Conservation (phyloP, 2,113 vertebrate species). For the Marmota monax region DNA sequence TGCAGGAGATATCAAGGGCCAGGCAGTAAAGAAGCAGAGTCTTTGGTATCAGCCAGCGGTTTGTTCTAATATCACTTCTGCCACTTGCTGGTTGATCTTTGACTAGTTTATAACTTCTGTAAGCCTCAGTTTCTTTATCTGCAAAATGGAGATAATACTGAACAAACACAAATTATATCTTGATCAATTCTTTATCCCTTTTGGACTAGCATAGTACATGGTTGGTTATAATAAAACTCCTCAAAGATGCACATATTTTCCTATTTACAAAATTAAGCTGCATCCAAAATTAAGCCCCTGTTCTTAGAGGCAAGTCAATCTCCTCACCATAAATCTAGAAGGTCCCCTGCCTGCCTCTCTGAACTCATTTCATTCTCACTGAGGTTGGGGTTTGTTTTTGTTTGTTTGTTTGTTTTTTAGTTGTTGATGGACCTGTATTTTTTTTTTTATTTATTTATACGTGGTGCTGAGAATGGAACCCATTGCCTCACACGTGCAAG, state of each 20-base stretch:
- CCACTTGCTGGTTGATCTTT: conserved; percentile 22
- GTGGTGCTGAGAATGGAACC: too few relatives aligned
- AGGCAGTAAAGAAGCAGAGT: conserved; percentile 1
- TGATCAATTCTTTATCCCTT: conserved; percentile 16
- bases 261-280: conserved; percentile 52
- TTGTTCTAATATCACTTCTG: not conserved
- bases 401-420: too few relatives aligned
- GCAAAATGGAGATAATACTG: not conserved
- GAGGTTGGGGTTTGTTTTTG: not conserved
- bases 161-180: not conserved
- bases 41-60: not conserved
- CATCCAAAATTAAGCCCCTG: conserved; percentile 34
- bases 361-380: conserved; percentile 29
- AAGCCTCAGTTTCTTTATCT: conserved; percentile 2
- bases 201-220: conserved; percentile 30
- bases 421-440: too few relatives aligned
- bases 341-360: conserved; percentile 30
- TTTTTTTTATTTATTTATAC: too few relatives aligned
- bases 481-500: too few relatives aligned
- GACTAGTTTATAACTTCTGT: conserved; percentile 36
- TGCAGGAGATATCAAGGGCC: not conserved
- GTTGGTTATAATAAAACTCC: conserved; percentile 36
- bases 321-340: not conserved
- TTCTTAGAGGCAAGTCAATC: conserved; percentile 42
- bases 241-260: conserved; percentile 13